Conservation (phyloP, 1,140 invertebrate species). For the Ectropis grisescens region DNA sequence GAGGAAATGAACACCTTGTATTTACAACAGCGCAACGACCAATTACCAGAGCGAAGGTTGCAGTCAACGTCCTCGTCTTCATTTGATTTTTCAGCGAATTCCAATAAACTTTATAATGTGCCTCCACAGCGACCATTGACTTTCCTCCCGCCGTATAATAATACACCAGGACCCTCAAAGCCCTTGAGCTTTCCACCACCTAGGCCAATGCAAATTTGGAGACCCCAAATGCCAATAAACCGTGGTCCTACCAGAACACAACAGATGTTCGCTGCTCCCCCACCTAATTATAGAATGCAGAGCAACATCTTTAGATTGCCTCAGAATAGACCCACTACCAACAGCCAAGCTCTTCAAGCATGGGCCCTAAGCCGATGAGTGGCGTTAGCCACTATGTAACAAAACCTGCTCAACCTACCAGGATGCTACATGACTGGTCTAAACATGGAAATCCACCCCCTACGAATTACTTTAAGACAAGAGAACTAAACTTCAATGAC, state of each 20-base stretch:
- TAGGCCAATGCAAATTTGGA: too few species aligned
- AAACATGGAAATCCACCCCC: slow-evolving; percentile 14
- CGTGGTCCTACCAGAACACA: slow-evolving; percentile 8
- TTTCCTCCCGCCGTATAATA: too few species aligned
- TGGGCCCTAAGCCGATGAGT: slow-evolving; percentile 14
- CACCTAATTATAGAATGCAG: slow-evolving; percentile 12
- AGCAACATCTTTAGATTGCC: slow-evolving; percentile 12
- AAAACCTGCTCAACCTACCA: slow-evolving; percentile 9
- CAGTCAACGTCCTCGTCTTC: too few species aligned
- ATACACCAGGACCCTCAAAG: slow-evolving; percentile 2
- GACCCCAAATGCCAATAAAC: too few species aligned
- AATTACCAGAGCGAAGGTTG: too few species aligned
- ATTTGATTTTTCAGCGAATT: too few species aligned
- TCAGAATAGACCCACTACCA: slow-evolving; percentile 2
- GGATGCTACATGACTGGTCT: slow-evolving; percentile 11
- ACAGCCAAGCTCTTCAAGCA: too few species aligned
- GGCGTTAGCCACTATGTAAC: slow-evolving; percentile 10
- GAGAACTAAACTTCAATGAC: slow-evolving; percentile 13
- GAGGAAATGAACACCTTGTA: slow-evolving; percentile 9
- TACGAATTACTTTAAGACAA: slow-evolving; percentile 14
- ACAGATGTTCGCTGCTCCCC: slow-evolving; percentile 14
- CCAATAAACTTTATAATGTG: too few species aligned
- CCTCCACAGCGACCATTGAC: too few species aligned
- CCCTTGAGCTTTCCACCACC: too few species aligned
- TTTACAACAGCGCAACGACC: slow-evolving; percentile 9